phyloP scores from a whole-genome alignment of 2,797 vertebrate species.

The Sebastes ruberrimus region DNA sequence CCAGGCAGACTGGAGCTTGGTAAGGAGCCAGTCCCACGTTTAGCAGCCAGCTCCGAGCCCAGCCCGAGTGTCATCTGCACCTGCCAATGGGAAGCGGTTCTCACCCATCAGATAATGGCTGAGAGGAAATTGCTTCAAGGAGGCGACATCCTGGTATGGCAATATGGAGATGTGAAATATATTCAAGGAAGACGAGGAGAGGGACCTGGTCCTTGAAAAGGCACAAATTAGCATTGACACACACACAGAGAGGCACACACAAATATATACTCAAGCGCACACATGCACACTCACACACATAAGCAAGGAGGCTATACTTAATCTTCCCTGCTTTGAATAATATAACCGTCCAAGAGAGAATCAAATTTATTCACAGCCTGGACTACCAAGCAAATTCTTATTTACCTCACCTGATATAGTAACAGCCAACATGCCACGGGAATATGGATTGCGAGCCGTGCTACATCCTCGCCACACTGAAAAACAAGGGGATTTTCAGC shows the following conservation, averaged over 20 bases:
- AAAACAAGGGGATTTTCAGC: slow-evolving; percentile 41
- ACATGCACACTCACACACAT: slow-evolving; percentile 10
- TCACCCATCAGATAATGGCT: slow-evolving; percentile 80
- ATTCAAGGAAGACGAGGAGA: slow-evolving; percentile 59
- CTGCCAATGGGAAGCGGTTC: slow-evolving; percentile 74
- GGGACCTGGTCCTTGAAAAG: slow-evolving; percentile 72
- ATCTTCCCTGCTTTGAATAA: slow-evolving; percentile 73
- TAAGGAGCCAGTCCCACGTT: slow-evolving; percentile 66
- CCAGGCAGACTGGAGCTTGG: slow-evolving; percentile 68
- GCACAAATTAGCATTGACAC: slow-evolving; percentile 65
- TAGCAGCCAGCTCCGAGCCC: slow-evolving; percentile 73
- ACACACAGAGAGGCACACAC: background rate
- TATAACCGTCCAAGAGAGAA: slow-evolving; percentile 63
- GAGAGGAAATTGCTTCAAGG: slow-evolving; percentile 82
- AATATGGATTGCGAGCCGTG: slow-evolving; percentile 35
- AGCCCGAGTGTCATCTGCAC: slow-evolving; percentile 73
- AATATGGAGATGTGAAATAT: slow-evolving; percentile 76
- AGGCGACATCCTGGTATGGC: slow-evolving; percentile 71
- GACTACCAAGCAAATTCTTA: slow-evolving; percentile 60
- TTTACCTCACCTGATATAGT: slow-evolving; percentile 69
- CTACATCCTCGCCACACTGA: slow-evolving; percentile 15
- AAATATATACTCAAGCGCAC: slow-evolving; percentile 9
- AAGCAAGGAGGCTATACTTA: slow-evolving; percentile 55
- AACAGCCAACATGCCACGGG: slow-evolving; percentile 50
- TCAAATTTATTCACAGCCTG: slow-evolving; percentile 67